Evolutionary conservation across 2,888 invertebrate genomes (phyloP).

Genomic region (Cantharis nigra): DNA sequence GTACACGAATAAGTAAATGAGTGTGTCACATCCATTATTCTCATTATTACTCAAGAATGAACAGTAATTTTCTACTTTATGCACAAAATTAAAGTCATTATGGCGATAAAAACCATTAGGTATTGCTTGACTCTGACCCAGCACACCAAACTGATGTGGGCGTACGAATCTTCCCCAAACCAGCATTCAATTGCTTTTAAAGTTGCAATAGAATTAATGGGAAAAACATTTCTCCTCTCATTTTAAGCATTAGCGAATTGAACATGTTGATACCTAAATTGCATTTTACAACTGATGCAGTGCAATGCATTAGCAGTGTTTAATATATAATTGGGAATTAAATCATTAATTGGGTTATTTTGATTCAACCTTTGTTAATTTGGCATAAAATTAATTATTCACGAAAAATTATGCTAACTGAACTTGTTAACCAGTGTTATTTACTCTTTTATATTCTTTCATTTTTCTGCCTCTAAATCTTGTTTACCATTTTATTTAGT

Average conservation of each 20-base stretch:
- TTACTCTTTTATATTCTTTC: not conserved
- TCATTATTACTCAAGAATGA: not conserved
- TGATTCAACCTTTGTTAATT: not conserved
- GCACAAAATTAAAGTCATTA: not conserved
- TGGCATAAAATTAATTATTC: not conserved
- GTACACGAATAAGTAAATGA: not conserved
- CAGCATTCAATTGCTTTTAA: not conserved
- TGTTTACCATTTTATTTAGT: not conserved
- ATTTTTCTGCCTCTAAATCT: not conserved
- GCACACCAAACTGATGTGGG: not conserved
- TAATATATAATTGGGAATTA: not conserved
- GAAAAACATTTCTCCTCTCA: not conserved
- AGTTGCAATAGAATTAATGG: not conserved
- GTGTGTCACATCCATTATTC: not conserved
- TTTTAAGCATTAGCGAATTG: not conserved
- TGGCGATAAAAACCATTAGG: not conserved
- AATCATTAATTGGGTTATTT: not conserved
- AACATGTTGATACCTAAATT: not conserved
- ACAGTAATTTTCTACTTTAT: not conserved
- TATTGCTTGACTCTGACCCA: not conserved
- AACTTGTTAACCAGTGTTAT: not conserved
- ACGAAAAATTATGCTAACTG: not conserved
- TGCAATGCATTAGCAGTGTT: not conserved
- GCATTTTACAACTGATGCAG: not conserved
- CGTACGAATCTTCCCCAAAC: not conserved